Conservation (phyloP, 2,888 invertebrate genomes). For the Nasonovia ribisnigri region DNA sequence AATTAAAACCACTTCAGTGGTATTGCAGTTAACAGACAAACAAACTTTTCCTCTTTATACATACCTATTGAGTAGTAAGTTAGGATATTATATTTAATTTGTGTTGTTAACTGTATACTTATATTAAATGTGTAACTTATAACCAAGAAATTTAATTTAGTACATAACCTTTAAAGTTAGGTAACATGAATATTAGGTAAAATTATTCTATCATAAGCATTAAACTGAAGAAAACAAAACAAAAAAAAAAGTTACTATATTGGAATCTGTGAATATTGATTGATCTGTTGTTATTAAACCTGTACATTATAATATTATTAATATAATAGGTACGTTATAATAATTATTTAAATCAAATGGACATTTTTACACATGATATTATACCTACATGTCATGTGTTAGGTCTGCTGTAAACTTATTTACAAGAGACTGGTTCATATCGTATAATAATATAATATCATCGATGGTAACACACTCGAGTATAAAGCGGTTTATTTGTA, state of each 20-base stretch:
- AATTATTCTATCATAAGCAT: neutral
- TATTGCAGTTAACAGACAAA: neutral
- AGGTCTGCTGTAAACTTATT: neutral
- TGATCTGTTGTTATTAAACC: neutral
- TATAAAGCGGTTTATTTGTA: conserved; percentile 48
- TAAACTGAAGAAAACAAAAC: neutral
- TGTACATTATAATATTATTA: neutral
- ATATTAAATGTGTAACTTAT: neutral
- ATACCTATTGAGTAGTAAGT: neutral
- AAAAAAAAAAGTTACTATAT: neutral
- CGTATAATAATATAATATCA: neutral
- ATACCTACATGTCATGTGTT: neutral
- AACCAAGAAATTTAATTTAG: neutral
- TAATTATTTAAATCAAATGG: neutral
- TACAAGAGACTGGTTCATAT: conserved; percentile 29
- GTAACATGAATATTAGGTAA: neutral
- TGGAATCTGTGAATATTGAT: neutral
- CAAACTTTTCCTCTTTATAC: neutral
- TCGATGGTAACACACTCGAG: neutral
- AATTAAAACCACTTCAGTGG: neutral
- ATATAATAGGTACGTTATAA: neutral
- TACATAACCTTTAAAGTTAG: neutral
- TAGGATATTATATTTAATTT: neutral
- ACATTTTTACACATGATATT: neutral
- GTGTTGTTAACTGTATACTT: neutral